Percentiles rank a stretch among this genome's conserved stretches.
Conservation (phyloP, 2,113 vertebrate genomes). For the Alexandromys fortis region DNA sequence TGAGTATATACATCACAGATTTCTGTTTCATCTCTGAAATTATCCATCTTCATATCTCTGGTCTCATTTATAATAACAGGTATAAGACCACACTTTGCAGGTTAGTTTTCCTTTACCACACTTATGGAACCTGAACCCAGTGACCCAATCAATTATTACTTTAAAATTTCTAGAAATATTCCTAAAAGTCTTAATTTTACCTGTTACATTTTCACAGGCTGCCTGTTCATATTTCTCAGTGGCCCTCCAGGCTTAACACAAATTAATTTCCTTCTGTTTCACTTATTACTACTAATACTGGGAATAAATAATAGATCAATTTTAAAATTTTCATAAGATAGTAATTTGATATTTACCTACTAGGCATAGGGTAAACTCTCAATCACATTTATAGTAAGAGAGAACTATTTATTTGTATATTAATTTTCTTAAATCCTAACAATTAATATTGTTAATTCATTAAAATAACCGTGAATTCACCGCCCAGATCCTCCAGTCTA, state of each 20-base stretch:
- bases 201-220: neutral
- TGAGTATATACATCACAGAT: neutral
- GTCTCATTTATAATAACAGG: neutral
- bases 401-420: neutral
- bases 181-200: neutral
- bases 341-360: neutral
- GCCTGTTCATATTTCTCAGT: neutral
- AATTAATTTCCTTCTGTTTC: neutral
- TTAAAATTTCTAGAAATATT: neutral
- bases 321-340: neutral
- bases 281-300: neutral
- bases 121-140: neutral
- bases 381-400: neutral
- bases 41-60: neutral
- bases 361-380: neutral
- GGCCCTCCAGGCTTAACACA: neutral
- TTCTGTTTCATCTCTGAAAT: neutral
- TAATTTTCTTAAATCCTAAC: neutral
- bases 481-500: neutral
- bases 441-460: neutral
- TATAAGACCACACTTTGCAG: neutral
- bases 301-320: neutral
- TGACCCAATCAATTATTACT: neutral
- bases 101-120: no score
- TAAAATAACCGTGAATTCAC: no score